Conservation (phyloP, 2,888 invertebrate species). For the Temnothorax ravouxi region DNA sequence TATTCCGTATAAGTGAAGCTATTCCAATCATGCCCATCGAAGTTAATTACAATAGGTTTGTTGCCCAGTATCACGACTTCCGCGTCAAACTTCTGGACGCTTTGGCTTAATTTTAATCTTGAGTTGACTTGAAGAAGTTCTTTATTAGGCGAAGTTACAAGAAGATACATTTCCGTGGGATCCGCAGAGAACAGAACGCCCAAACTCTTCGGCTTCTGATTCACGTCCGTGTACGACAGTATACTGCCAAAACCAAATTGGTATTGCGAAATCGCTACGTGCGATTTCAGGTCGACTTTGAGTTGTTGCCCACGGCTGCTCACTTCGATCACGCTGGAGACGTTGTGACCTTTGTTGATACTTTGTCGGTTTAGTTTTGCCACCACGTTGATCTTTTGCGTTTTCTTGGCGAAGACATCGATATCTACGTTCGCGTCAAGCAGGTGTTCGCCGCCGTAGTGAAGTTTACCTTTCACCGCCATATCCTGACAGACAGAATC, state of each 20-base stretch:
- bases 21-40: conserved; percentile 88
- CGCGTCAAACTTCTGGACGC: conserved; percentile 87
- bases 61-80: conserved; percentile 87
- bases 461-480: conserved; percentile 86
- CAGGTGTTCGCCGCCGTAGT: conserved; percentile 84
- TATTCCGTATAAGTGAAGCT: conserved; percentile 88
- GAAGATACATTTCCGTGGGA: conserved; percentile 71
- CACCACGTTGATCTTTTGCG: conserved; percentile 87
- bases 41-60: conserved; percentile 86
- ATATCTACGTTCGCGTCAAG: conserved; percentile 86
- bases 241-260: conserved; percentile 82
- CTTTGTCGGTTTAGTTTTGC: conserved; percentile 80
- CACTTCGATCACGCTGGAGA: conserved; percentile 84
- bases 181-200: conserved; percentile 76
- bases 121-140: conserved; percentile 88
- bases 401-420: conserved; percentile 89
- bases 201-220: conserved; percentile 82
- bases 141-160: conserved; percentile 86
- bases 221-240: conserved; percentile 83
- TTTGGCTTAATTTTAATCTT: conserved; percentile 87
- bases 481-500: conserved; percentile 84
- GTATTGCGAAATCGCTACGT: conserved; percentile 80
- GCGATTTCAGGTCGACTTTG: conserved; percentile 83
- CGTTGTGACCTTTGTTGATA: conserved; percentile 84
- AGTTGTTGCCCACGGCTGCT: conserved; percentile 87